Conservation (phyloP, 2,797 vertebrate species). For the Gadopsis marmoratus region DNA sequence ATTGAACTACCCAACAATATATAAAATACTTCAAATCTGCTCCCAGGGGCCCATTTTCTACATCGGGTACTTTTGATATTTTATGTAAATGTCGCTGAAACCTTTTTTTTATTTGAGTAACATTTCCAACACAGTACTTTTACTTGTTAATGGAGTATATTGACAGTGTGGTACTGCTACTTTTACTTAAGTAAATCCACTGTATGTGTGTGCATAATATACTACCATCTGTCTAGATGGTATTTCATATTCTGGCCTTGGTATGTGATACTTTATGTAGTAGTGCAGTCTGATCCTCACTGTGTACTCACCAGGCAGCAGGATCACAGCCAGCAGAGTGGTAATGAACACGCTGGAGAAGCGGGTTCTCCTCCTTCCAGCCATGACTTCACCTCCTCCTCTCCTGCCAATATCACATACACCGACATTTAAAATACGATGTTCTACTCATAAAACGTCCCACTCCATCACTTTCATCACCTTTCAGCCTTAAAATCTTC, state of each 20-base stretch:
- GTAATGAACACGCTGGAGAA: slow-evolving; percentile 57
- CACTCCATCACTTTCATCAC: neutral
- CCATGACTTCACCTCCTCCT: slow-evolving; percentile 68
- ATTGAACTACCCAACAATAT: neutral
- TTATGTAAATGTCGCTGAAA: too few species aligned
- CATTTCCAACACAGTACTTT: neutral
- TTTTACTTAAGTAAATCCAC: neutral
- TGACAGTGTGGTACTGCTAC: neutral
- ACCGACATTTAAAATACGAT: neutral
- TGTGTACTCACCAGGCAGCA: slow-evolving; percentile 80
- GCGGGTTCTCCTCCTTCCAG: slow-evolving; percentile 53
- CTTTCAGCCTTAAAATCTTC: too few species aligned
- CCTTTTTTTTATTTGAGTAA: neutral
- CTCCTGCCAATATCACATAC: slow-evolving; percentile 38
- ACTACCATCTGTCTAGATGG: too few species aligned
- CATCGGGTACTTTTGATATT: neutral
- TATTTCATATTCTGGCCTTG: neutral
- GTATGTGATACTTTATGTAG: neutral
- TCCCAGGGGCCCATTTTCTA: neutral
- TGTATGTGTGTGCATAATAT: neutral
- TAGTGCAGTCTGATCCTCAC: too few species aligned
- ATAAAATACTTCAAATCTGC: neutral
- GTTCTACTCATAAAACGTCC: neutral
- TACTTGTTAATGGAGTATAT: neutral
- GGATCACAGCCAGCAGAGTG: slow-evolving; percentile 65